Evolutionary conservation across 2,797 vertebrate species (phyloP), one percentile per base, ranked within the genome.

Genomic region (Bothrops alternatus): DNA sequence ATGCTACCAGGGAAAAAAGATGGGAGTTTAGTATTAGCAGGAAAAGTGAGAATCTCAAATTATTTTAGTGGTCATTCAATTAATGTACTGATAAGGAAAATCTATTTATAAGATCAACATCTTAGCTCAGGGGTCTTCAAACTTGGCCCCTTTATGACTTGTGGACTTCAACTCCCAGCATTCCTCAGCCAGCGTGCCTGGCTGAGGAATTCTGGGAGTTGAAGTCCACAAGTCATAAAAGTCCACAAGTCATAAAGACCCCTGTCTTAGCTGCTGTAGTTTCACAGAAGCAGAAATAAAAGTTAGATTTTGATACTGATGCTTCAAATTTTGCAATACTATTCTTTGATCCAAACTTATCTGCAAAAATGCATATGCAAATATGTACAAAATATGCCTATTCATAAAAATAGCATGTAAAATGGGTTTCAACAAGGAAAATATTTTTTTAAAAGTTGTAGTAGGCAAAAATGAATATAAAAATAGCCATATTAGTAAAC

Each of bases 41-140:
- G 92, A 56, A 0, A 93, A 89, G 23, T 23, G 93, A 93, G 50
- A 28, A 4, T 37, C 89, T 50, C 25, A 91, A 55, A 60, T 25
- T 7, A 57, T 94, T 91, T 90, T 90, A 91, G 47, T 7, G 6
- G 16, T 18, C 20, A 73, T 94, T 93, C 37, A 86, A n/a, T 88
- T 87, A 47, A 13, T 18, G 2, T 63, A 90, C 92, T 32, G 90
- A 91, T 55, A 85, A 94, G 25, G 25, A 25, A 2, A 25, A 47
- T 82, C 42, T 82, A 3, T 82, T 82, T 47, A 12, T 47, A 82
- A 47, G 42, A 82, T 25, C 78, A 82, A 47, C 37, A 47, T 6
- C 8, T 47, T 82, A 53, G 50, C 10, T 53, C 50, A 53, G 50
- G 50, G 50, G 50, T 53, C 50, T 53, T 53, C 50, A 53, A 53